Percentiles rank a stretch among this genome's conserved stretches.
Evolutionary conservation across 2,888 invertebrate genomes (phyloP).

Genomic region (Caenorhabditis imperialis): DNA sequence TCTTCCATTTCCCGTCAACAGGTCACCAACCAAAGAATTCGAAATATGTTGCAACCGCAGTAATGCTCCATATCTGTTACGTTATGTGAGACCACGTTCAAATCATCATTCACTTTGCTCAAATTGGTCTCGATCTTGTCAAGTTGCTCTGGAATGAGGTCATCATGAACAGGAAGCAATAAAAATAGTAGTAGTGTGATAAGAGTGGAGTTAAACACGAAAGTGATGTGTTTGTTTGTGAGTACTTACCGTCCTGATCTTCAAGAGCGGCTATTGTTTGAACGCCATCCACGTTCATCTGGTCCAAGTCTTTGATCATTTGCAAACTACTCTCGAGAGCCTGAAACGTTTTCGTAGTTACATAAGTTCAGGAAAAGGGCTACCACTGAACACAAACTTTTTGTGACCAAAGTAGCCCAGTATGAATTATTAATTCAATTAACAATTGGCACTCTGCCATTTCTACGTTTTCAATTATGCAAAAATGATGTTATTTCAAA

Average conservation of each 20-base stretch:
- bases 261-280: slow-evolving; percentile 60
- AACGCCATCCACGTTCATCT: slow-evolving; percentile 60
- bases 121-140: slow-evolving; percentile 62
- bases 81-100: slow-evolving; percentile 54
- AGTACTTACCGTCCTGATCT: slow-evolving; percentile 64
- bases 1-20: too few relatives aligned
- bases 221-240: too few relatives aligned
- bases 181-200: not conserved
- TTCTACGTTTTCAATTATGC: slow-evolving; percentile 26
- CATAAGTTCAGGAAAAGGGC: too few relatives aligned
- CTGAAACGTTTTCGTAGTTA: slow-evolving; percentile 38
- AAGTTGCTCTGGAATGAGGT: slow-evolving; percentile 56
- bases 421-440: slow-evolving; percentile 15
- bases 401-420: too few relatives aligned
- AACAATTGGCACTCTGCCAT: slow-evolving; percentile 33
- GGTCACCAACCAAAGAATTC: slow-evolving; percentile 39
- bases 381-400: not conserved
- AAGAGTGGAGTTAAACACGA: not conserved
- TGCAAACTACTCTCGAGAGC: slow-evolving; percentile 55
- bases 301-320: slow-evolving; percentile 58
- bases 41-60: slow-evolving; percentile 52
- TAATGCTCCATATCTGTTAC: slow-evolving; percentile 60
- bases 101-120: slow-evolving; percentile 54
- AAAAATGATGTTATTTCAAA: slow-evolving; percentile 32
- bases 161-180: slow-evolving; percentile 6